Conservation (phyloP, 2,113 vertebrate species). For the Turdus rufiventris region DNA sequence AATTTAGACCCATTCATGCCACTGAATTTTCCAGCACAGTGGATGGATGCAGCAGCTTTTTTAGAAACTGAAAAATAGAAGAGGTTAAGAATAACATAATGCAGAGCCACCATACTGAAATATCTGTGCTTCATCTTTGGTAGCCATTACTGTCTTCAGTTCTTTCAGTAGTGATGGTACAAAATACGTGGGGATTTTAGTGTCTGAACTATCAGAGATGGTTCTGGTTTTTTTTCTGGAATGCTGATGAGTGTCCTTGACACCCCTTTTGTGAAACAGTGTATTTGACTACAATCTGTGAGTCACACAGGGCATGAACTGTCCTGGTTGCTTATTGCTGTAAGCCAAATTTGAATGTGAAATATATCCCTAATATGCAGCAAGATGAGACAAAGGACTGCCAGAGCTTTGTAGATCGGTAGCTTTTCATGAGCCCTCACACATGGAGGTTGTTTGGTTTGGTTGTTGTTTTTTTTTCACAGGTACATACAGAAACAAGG, state of each 20-base stretch:
- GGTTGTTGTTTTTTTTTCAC: background rate
- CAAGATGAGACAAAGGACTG: background rate
- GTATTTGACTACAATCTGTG: background rate
- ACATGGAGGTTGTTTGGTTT: background rate
- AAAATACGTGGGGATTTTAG: background rate
- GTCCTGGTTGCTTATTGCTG: background rate
- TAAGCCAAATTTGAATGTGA: background rate
- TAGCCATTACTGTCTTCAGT: background rate
- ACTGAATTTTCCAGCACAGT: constrained; percentile 34
- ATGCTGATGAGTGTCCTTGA: background rate
- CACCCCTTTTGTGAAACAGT: background rate
- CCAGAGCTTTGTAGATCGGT: background rate
- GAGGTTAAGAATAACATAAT: background rate
- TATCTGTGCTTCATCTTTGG: background rate
- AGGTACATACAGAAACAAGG: background rate
- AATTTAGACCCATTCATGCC: constrained; percentile 52
- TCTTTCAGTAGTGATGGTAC: background rate
- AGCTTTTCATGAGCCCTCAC: background rate
- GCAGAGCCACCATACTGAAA: background rate
- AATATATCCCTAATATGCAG: background rate
- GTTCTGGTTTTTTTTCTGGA: background rate
- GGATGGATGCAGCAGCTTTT: background rate
- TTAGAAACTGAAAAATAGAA: background rate
- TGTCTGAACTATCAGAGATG: background rate
- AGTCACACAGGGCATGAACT: background rate